Evolutionary conservation across 2,888 invertebrate species (phyloP), one percentile per base, ranked within the genome.

Genomic region (Serrognathus titanus): DNA sequence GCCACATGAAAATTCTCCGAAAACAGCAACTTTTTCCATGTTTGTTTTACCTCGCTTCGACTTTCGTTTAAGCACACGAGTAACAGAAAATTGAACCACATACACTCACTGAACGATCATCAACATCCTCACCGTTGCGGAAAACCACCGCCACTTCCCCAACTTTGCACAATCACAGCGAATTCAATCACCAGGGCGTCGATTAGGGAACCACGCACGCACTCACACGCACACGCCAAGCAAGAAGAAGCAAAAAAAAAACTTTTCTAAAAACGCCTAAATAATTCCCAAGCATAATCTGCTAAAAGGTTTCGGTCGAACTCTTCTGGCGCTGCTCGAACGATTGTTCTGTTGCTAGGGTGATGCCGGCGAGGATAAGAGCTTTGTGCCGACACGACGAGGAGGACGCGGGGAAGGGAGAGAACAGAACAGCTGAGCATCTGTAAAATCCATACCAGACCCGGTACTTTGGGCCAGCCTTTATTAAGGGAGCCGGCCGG

Each of bases 341-440:
- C 60, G 60, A 50, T 55, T 58, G 61, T 54, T 63, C 58, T 61
- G 63, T 63, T 63, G 61, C 63, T 58, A 62, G 59, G 63, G 63
- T 57, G 61, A 61, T 63, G 53, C 59, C 60, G 53, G 61, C 16
- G 47, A 48, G 48, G 39, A 48, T 55, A 54, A 51, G 53, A 60
- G 62, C 60, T 63, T 62, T 63, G 56, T 63, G 50, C 50, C 46
- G 51, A 46, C 54, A 54, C 40, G 48, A 48, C 16, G 54, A 10
- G 16, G 43, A 36, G 39, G 24, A 16, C 38, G 53, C n/a, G 54
- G 58, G 56, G 57, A 46, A 56, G 53, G 47, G 59, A 48, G 57
- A 53, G 50, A 48, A 59, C 56, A 59, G 60, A 68, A 68, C 69
- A 69, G 66, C 64, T 67, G 68, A 69, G 67, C 66, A 66, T 66